Percentiles rank a stretch among this genome's conserved stretches.
Evolutionary conservation across 2,113 vertebrate genomes (phyloP).

Genomic region (Varanus komodoensis): DNA sequence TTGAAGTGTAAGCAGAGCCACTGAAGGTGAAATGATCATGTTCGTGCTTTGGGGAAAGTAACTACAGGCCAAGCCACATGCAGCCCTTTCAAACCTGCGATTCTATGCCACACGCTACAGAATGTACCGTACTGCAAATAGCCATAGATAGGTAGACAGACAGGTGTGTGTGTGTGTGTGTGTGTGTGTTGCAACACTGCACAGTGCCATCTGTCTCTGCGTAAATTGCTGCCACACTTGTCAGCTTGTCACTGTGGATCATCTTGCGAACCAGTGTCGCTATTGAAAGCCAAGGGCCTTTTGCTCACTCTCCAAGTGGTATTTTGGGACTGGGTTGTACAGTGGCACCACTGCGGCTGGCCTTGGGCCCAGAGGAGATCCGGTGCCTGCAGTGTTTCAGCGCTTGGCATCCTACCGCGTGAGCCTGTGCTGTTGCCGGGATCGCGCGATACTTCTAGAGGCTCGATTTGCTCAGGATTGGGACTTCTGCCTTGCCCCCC

Average conservation of each 20-base stretch:
- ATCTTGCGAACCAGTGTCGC: neutral
- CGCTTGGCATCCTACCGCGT: too few species aligned
- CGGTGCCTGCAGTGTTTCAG: too few species aligned
- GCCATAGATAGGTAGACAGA: neutral
- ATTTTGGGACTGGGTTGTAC: neutral
- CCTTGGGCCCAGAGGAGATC: too few species aligned
- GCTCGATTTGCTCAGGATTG: too few species aligned
- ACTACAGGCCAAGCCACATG: neutral
- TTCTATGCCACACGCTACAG: neutral
- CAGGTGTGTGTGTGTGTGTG: conserved; percentile 28
- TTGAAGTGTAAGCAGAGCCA: neutral
- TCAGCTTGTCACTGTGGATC: neutral
- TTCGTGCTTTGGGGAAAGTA: neutral
- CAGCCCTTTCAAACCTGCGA: neutral
- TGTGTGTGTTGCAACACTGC: neutral
- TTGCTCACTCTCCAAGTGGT: neutral
- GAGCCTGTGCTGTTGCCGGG: too few species aligned
- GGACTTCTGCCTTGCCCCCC: too few species aligned
- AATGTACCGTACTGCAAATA: conserved; percentile 74
- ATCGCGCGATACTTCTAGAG: too few species aligned
- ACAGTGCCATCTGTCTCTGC: conserved; percentile 55
- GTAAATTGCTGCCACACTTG: conserved; percentile 25
- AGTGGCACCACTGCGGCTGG: too few species aligned
- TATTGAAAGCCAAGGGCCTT: neutral
- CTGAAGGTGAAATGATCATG: neutral